A percentile compares a stretch with the other conserved stretches of the same genome.
phyloP scores from a whole-genome alignment of 2,113 vertebrate genomes.

The Hyperopisus bebe region DNA sequence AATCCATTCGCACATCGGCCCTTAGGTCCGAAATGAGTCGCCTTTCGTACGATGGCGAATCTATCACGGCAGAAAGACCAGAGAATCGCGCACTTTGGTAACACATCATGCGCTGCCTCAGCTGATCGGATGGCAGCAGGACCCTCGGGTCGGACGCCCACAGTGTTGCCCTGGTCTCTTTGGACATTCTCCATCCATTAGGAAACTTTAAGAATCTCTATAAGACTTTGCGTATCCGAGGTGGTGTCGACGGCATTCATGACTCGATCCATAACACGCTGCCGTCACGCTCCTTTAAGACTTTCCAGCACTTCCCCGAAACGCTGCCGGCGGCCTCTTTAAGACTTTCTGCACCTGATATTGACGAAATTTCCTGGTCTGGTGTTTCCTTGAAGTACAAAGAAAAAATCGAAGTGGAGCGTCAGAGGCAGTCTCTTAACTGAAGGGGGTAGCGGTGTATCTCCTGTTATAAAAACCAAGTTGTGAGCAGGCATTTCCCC shows the following conservation, averaged over 20 bases:
- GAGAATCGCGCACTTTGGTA: background rate
- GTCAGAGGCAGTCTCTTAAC: background rate
- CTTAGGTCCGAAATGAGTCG: background rate
- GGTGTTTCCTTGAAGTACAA: slow-evolving; percentile 6
- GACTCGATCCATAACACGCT: background rate
- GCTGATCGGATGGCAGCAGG: no score
- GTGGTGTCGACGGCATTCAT: background rate
- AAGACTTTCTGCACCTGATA: slow-evolving; percentile 30
- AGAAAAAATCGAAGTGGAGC: slow-evolving; percentile 25
- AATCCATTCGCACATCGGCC: background rate
- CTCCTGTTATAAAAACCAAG: background rate
- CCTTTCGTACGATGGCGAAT: background rate
- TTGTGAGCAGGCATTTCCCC: background rate
- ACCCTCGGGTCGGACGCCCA: background rate
- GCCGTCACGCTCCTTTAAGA: background rate
- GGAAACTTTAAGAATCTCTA: background rate
- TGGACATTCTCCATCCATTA: background rate
- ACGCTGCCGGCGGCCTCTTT: slow-evolving; percentile 29
- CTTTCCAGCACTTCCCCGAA: background rate
- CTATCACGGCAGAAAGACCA: background rate
- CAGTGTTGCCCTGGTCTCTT: background rate
- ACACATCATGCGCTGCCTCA: no score
- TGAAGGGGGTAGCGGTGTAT: background rate
- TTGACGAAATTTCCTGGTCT: slow-evolving; percentile 54
- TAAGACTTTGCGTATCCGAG: background rate